Evolutionary conservation across 1,140 invertebrate genomes (phyloP).

Genomic region (Sminthurides bifidus): DNA sequence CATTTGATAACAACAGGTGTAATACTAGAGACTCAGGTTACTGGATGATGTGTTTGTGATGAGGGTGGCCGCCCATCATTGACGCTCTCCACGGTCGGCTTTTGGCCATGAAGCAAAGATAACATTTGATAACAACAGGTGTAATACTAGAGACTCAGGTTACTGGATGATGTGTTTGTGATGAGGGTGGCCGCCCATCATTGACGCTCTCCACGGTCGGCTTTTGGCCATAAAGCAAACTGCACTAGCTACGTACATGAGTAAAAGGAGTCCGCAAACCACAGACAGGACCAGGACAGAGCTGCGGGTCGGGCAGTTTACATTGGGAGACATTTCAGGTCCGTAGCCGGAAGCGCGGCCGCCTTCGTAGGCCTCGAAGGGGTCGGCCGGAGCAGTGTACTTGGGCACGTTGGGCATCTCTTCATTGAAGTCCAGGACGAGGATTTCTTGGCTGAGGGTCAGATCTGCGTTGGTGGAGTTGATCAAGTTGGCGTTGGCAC

Average conservation of each 20-base stretch:
- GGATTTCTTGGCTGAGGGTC: slow-evolving; percentile 85
- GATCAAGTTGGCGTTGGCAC: slow-evolving; percentile 41
- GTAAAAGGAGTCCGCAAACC: slow-evolving; percentile 71
- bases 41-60: slow-evolving; percentile 31
- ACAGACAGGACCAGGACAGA: slow-evolving; percentile 77
- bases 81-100: slow-evolving; percentile 30
- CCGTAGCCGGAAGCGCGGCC: slow-evolving; percentile 41
- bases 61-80: slow-evolving; percentile 20
- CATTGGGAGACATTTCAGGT: slow-evolving; percentile 57
- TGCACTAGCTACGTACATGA: slow-evolving; percentile 53
- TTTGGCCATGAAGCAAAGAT: slow-evolving; percentile 32
- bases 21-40: slow-evolving; percentile 12
- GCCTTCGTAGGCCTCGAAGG: background rate
- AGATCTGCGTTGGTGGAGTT: slow-evolving; percentile 55
- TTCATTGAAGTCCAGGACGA: slow-evolving; percentile 50
- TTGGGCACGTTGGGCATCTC: slow-evolving; percentile 27
- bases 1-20: background rate
- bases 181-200: slow-evolving; percentile 22
- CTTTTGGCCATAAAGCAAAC: slow-evolving; percentile 34
- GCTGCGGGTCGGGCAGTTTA: slow-evolving; percentile 73
- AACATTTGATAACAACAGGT: background rate
- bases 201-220: slow-evolving; percentile 29
- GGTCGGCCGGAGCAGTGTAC: background rate
- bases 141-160: slow-evolving; percentile 4
- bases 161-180: slow-evolving; percentile 32